phyloP scores from a whole-genome alignment of 2,888 invertebrate genomes.

The Syritta pipiens region DNA sequence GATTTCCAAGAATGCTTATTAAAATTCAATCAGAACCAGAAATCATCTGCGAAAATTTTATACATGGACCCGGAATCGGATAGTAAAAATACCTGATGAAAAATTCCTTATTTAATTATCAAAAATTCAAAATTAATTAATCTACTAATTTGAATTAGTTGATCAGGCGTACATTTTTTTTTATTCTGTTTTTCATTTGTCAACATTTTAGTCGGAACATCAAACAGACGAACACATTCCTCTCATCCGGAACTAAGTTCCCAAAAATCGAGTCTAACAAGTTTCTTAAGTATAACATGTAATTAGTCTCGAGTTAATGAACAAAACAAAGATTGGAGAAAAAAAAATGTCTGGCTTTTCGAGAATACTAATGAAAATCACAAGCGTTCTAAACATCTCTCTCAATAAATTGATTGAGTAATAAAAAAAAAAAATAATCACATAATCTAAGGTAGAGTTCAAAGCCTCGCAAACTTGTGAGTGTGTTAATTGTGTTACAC shows the following conservation, averaged over 20 bases:
- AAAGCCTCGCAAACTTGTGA: too few relatives aligned
- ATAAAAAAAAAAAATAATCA: neutral
- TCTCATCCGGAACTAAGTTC: conserved; percentile 13
- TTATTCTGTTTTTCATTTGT: too few relatives aligned
- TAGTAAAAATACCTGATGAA: too few relatives aligned
- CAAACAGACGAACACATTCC: too few relatives aligned
- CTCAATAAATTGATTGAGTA: neutral
- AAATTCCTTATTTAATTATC: conserved; percentile 7
- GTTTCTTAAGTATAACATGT: neutral
- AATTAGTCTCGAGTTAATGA: neutral
- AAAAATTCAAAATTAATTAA: conserved; percentile 5
- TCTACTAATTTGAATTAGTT: conserved; percentile 12
- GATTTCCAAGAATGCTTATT: conserved; percentile 29
- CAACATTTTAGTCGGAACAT: too few relatives aligned
- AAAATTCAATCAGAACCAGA: conserved; percentile 41
- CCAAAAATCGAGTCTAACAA: neutral
- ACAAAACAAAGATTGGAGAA: too few relatives aligned
- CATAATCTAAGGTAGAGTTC: neutral
- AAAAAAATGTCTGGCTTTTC: conserved; percentile 5
- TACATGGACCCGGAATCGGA: conserved; percentile 35
- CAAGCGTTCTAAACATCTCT: neutral
- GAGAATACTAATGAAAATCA: conserved; percentile 6
- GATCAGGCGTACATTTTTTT: too few relatives aligned
- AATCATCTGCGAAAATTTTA: conserved; percentile 37
- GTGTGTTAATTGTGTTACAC: neutral